Conservation (phyloP, 2,888 invertebrate species). For the Branchellion lobata region DNA sequence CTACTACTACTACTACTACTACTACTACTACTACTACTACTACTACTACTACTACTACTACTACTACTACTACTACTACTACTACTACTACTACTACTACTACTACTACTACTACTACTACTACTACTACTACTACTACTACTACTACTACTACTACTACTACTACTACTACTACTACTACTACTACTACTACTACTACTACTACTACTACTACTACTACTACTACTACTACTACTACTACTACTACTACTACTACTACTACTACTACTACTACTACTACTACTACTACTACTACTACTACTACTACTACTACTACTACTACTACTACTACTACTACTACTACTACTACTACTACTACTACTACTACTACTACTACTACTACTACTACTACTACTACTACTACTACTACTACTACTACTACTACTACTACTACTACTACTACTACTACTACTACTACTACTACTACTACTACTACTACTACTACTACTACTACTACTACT, state of each 20-base stretch:
- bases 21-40: slow-evolving; percentile 38
- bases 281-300: slow-evolving; percentile 29
- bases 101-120: slow-evolving; percentile 32
- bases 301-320: slow-evolving; percentile 35
- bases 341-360: slow-evolving; percentile 35
- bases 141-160: slow-evolving; percentile 24
- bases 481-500: slow-evolving; percentile 26
- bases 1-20: slow-evolving; percentile 38
- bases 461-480: slow-evolving; percentile 25
- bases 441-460: slow-evolving; percentile 34
- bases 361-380: slow-evolving; percentile 38
- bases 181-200: slow-evolving; percentile 18
- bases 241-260: slow-evolving; percentile 19
- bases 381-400: slow-evolving; percentile 39
- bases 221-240: slow-evolving; percentile 29
- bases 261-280: slow-evolving; percentile 24
- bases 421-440: slow-evolving; percentile 37
- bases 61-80: slow-evolving; percentile 34
- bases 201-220: slow-evolving; percentile 38
- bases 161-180: slow-evolving; percentile 25
- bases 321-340: slow-evolving; percentile 28
- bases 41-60: slow-evolving; percentile 39
- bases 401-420: slow-evolving; percentile 36
- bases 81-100: slow-evolving; percentile 36
- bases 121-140: slow-evolving; percentile 30